These are phyloP conservation scores for Rousettus leschenaultii DNA, from an alignment of 2,113 vertebrate species.

Conservation along the genomic window DNA sequence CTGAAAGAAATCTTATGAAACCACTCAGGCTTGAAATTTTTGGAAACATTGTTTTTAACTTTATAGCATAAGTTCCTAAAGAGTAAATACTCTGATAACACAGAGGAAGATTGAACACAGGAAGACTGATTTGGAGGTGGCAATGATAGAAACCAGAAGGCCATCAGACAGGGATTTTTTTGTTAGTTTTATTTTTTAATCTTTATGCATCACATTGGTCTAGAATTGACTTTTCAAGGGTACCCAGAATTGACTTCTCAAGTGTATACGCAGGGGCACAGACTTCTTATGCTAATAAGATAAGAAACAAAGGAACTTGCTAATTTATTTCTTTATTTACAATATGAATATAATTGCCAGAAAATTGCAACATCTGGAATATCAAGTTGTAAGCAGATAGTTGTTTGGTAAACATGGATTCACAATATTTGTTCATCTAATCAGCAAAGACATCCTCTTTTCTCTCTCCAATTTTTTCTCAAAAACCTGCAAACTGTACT, in stretches of 20 bases:
- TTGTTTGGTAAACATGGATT: constrained; percentile 12
- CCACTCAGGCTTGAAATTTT: not conserved
- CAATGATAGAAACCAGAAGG: not conserved
- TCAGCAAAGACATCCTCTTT: not conserved
- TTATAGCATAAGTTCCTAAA: not conserved
- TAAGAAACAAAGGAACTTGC: not conserved
- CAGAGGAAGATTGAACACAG: not conserved
- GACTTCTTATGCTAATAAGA: not conserved
- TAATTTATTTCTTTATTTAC: constrained; percentile 12
- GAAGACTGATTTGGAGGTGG: not conserved
- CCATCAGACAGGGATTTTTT: not conserved
- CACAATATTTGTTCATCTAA: not conserved
- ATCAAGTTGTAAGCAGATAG: not conserved
- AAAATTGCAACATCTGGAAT: not conserved
- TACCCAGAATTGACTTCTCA: not conserved
- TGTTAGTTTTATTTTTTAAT: not conserved
- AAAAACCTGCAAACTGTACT: not conserved
- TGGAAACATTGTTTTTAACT: not conserved
- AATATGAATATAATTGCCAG: not conserved
- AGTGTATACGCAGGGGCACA: not conserved
- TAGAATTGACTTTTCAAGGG: not conserved
- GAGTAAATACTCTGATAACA: not conserved
- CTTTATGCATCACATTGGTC: not conserved
- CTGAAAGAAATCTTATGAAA: not conserved
- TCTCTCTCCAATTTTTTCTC: not conserved